These are phyloP conservation scores for Paramormyrops kingsleyae DNA, from an alignment of 2,113 vertebrate genomes.

Conservation along the genomic window DNA sequence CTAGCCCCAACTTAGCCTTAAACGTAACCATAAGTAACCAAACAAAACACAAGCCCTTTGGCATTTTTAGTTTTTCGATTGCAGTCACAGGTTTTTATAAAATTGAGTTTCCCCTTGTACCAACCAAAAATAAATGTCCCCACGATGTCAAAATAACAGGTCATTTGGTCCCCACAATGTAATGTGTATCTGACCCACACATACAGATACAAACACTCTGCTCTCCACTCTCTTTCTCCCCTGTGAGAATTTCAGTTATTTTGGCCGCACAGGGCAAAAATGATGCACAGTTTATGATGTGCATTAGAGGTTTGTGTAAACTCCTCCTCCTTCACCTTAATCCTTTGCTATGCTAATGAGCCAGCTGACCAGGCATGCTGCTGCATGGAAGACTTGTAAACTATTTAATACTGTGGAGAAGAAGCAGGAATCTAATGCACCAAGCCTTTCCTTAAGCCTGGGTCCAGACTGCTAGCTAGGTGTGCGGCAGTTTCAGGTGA, in stretches of 20 bases:
- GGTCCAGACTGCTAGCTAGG: slow-evolving; percentile 39
- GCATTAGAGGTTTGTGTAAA: not conserved
- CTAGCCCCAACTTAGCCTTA: too few species aligned
- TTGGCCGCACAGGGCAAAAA: not conserved
- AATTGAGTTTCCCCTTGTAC: too few species aligned
- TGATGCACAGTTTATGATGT: not conserved
- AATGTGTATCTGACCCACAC: not conserved
- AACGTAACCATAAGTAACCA: too few species aligned
- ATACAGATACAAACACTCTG: not conserved
- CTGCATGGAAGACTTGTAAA: not conserved
- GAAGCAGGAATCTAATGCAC: not conserved
- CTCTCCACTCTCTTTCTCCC: not conserved
- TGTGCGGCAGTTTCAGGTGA: slow-evolving; percentile 31
- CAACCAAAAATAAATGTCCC: too few species aligned
- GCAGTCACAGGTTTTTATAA: too few species aligned
- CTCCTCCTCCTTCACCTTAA: not conserved
- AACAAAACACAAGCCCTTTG: too few species aligned
- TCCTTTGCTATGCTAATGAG: not conserved
- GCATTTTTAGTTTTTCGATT: too few species aligned
- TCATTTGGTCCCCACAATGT: too few species aligned
- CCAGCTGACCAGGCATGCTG: not conserved
- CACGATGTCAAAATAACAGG: too few species aligned
- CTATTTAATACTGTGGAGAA: not conserved
- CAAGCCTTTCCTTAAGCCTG: slow-evolving; percentile 32
- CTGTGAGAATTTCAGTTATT: not conserved